Evolutionary conservation across 2,113 vertebrate genomes (phyloP), one percentile per base, ranked within the genome.

Genomic region (Thalassarche chlororhynchos): DNA sequence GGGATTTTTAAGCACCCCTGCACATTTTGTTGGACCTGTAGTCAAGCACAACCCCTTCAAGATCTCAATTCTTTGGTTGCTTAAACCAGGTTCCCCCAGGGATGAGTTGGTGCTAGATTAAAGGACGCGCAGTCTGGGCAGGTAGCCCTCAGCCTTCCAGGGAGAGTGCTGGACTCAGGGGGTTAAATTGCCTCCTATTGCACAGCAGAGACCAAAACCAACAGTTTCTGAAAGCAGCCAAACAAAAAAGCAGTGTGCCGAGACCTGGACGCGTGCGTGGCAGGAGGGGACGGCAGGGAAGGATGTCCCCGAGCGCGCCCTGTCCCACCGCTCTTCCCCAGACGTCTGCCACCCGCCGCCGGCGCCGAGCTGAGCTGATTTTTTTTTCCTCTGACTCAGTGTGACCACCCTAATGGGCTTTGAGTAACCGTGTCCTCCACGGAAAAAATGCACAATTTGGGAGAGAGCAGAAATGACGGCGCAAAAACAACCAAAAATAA

Each of bases 261-360:
- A 46, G n/a, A 18, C 8, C 55, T 1, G 18, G n/a, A 36, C 23
- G 11, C 0, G 2, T 2, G 12, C 2, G 3, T 13, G 31, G 21
- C 0, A 38, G 71, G 28, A 58, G 47, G n/a, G 52, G 44, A 17
- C 4, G 3, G 17, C 47, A 68, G 71, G 36, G 42, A 66, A 66
- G 85, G 51, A 23, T n/a, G 54, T 47, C 54, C 65, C 70, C 6
- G 1, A 29, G 21, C 0, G 0, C 8, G 7, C 40, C 62, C 75
- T 31, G 24, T 77, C 69, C 84, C 80, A 69, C 14, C 0, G 1
- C 51, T 49, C 18, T 32, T 51, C 40, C 40, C 40, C 29, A 69
- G n/a, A 10, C 2, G 0, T 24, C 72, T 32, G 10, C 28, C 36
- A 44, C 44, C 10, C 13, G 2, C 81, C 2, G 2, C 62, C 1